Percentiles rank a stretch among this genome's conserved stretches.
These are phyloP conservation scores for Vireo griseus DNA, from an alignment of 2,797 vertebrate species.

Conservation along the genomic window DNA sequence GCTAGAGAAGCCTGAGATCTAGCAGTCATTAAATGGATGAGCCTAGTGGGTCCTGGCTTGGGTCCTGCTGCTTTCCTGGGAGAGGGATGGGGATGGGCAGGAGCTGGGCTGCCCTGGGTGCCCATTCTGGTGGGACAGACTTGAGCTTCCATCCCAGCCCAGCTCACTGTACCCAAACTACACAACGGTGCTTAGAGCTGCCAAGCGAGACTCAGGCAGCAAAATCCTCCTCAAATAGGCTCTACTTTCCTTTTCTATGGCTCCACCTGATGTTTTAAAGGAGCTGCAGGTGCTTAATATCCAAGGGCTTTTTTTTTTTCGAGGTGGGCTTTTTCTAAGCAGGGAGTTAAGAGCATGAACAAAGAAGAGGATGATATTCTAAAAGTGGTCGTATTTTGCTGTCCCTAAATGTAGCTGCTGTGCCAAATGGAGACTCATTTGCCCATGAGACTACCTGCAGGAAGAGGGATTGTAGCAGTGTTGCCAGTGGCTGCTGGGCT, in stretches of 20 bases:
- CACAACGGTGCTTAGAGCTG: not conserved
- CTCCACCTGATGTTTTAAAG: not conserved
- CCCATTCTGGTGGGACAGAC: rapidly evolving
- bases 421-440: not conserved
- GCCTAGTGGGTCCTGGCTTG: not conserved
- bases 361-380: not conserved
- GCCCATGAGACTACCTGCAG: not conserved
- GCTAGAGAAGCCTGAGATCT: not conserved
- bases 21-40: rapidly evolving
- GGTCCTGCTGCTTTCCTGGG: not conserved
- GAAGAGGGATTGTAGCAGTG: rapidly evolving
- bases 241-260: not conserved
- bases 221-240: not conserved
- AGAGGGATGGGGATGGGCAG: not conserved
- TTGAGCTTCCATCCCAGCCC: not conserved
- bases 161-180: not conserved
- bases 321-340: not conserved
- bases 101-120: not conserved
- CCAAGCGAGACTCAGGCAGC: not conserved
- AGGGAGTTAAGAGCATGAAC: not conserved
- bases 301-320: not conserved
- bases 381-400: not conserved
- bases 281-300: not conserved
- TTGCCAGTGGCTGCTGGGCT: not conserved
- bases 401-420: not conserved